Evolutionary conservation across 2,797 vertebrate species (phyloP), one percentile per base, ranked within the genome.

Genomic region (Spheniscus humboldti): DNA sequence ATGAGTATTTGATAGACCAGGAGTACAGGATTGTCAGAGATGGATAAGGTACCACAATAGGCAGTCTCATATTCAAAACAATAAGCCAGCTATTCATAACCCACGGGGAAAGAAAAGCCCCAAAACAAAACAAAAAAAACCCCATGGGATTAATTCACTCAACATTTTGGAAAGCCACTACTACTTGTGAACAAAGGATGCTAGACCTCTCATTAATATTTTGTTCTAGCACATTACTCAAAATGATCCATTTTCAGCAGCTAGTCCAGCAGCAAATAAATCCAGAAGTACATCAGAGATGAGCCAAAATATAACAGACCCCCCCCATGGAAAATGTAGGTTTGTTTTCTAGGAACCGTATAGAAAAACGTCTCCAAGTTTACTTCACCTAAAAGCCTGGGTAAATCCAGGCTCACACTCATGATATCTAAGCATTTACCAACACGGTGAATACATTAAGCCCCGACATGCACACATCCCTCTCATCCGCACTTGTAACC

Each of bases 11-110:
- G 88, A 92, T 60, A 57, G 53, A 77, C 20, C 60, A 62, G 86
- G 69, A 92, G 43, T 35, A 52, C 24, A 55, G 82, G 56, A 84
- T 19, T 71, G 83, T 78, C 95, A 78, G 71, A 77, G 89, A 81
- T 55, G 76, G 72, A 50, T 78, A 77, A 87, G 95, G 82, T 76
- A 92, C 63, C 88, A 93, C 79, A 95, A 95, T 18, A 63, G 82
- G 39, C 43, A 74, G 41, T 63, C 69, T 95, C 53, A 64, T 45
- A 80, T 48, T 59, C 73, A 80, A 89, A 94, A 96, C 86, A 90
- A 93, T 95, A 95, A 69, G 12, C 28, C 71, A 92, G 63, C 67
- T 89, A 79, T 71, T 85, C 77, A 60, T 57, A 96, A 94, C 11
- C 72, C 86, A 57, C 3, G 18, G 64, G 18, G 20, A 50, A 92